phyloP scores from a whole-genome alignment of 1,140 invertebrate genomes.

The Drosophila nikananu region DNA sequence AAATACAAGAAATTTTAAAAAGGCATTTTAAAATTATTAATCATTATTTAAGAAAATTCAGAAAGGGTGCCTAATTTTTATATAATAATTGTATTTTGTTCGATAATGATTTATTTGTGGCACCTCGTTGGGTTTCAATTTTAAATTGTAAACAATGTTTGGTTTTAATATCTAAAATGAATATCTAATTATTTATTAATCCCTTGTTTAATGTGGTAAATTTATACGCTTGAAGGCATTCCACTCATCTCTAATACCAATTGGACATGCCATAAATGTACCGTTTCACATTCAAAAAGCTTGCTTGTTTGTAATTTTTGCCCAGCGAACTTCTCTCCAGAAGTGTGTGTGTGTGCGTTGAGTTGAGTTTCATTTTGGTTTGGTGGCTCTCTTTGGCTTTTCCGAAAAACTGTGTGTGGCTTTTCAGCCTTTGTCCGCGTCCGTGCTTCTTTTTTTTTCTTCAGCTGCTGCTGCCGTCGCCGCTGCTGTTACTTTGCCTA shows the following conservation, averaged over 20 bases:
- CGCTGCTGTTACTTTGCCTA: constrained; percentile 62
- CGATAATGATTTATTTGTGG: not conserved
- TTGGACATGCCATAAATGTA: constrained; percentile 69
- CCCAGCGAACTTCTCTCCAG: constrained; percentile 54
- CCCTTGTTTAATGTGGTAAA: not conserved
- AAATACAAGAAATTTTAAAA: too few relatives aligned
- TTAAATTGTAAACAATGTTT: not conserved
- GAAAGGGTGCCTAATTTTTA: too few relatives aligned
- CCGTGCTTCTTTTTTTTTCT: constrained; percentile 29
- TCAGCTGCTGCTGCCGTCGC: constrained; percentile 30
- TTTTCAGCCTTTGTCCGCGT: constrained; percentile 29
- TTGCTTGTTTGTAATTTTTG: constrained; percentile 64
- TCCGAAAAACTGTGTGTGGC: constrained; percentile 55
- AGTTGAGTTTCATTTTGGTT: constrained; percentile 18
- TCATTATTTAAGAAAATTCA: too few relatives aligned
- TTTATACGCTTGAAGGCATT: not conserved
- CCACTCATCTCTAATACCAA: constrained; percentile 54
- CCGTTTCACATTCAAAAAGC: constrained; percentile 75
- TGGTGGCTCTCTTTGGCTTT: constrained; percentile 48
- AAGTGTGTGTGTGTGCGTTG: constrained; percentile 22
- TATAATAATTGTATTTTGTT: too few relatives aligned
- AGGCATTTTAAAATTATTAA: too few relatives aligned
- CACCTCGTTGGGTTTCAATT: not conserved
- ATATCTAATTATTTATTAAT: too few relatives aligned
- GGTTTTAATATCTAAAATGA: not conserved